Evolutionary conservation across 2,797 vertebrate genomes (phyloP).

Genomic region (Anabas testudineus): DNA sequence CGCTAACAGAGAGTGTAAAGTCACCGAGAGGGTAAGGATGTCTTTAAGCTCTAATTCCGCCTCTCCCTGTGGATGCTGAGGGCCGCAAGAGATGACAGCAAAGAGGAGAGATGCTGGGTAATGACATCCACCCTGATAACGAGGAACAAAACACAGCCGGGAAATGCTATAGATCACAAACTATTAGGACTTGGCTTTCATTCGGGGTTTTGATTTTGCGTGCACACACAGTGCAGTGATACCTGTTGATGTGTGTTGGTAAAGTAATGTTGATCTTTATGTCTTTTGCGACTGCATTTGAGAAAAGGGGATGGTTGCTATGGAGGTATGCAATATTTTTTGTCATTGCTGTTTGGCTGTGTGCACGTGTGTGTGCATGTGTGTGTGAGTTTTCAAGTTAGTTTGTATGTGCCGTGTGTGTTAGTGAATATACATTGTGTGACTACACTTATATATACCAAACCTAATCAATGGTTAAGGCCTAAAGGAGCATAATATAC

Average conservation of each 20-base stretch:
- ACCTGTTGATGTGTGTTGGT: not conserved
- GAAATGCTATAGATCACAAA: conserved; percentile 51
- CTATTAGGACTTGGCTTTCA: conserved; percentile 37
- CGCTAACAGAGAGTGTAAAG: conserved; percentile 63
- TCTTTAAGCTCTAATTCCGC: conserved; percentile 75
- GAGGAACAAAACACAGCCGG: conserved; percentile 62
- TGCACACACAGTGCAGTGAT: not conserved
- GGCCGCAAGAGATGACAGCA: conserved; percentile 60
- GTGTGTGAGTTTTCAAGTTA: conserved; percentile 3
- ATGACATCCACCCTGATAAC: conserved; percentile 75
- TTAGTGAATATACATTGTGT: not conserved
- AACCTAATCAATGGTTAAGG: conserved; percentile 33
- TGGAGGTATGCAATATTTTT: not conserved
- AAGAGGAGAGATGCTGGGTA: conserved; percentile 57
- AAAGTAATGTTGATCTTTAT: conserved; percentile 3
- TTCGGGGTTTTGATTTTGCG: conserved; percentile 33
- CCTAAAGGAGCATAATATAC: conserved; percentile 21
- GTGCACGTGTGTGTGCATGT: not conserved
- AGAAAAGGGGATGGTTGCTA: not conserved
- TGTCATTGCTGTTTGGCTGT: conserved; percentile 14
- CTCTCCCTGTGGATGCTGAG: conserved; percentile 59
- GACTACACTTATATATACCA: conserved; percentile 19
- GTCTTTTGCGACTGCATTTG: conserved; percentile 22
- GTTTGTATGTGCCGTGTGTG: conserved; percentile 1
- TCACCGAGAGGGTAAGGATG: conserved; percentile 77